Base-by-base conservation (phyloP, 2,113 vertebrate species). In the Garra rufa region DNA sequence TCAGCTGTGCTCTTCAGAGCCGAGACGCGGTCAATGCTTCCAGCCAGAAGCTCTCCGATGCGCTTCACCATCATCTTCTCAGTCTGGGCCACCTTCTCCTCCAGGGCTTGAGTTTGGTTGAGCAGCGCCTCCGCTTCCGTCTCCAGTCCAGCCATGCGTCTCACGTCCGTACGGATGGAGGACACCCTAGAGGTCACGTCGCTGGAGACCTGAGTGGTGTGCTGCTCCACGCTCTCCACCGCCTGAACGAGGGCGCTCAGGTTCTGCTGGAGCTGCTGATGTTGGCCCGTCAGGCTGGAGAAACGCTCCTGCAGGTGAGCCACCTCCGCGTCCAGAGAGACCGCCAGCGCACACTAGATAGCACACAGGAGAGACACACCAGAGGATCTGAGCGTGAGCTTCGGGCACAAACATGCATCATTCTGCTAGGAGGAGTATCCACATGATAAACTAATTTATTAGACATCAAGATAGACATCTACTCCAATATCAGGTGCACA, bases 91-190 rank as follows among this genome's bases (percentile, higher is more conserved):
- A 96, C 85, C 90, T 95, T 95, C 46, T 92, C 92, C 90, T 97
- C 95, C 50, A 99, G 92, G 30, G 92, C 89, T 75, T 89, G 89
- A 13, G 96, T 88, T 76, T 95, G 95, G 5, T 92, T 89, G 73
- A 95, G 91, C 88, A 99, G 87, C 0, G 91, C 91, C 48, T 92
- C 89, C 69, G 95, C 89, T 84, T 99, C 98, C 0, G 94, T 93
- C 85, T 93, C 92, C 26, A 98, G 92, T 38, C 98, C 98, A 3
- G 95, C 96, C 94, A 98, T 95, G 9, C 98, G 94, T 75, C 98
- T 94, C 81, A 98, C 86, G 15, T 99, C 97, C 15, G 98, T 99
- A 89, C 96, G 95, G 63, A 97, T 93, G 0, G 95, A 91, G 19
- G 94, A 92, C 57, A 98, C 95, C 84, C 94, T 93, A 82, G 94